Conservation (phyloP, 2,888 invertebrate genomes). For the Rhingia campestris region DNA sequence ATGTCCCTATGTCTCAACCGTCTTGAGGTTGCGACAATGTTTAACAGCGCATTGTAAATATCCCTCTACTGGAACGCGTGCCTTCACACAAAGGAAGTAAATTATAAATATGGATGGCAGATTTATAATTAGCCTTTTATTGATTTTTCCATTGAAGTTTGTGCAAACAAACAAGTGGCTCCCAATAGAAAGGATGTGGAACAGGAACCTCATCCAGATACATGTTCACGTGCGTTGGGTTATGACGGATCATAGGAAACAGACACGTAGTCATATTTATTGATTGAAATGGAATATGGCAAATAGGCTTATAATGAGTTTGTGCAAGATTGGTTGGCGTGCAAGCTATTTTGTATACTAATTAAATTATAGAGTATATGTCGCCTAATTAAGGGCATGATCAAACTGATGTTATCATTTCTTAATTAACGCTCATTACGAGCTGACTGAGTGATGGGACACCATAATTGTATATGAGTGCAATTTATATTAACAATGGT, state of each 20-base stretch:
- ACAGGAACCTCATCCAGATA: neutral
- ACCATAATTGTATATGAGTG: constrained; percentile 30
- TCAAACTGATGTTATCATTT: constrained; percentile 37
- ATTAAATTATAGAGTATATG: constrained; percentile 43
- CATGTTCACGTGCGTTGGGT: neutral
- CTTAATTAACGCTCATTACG: constrained; percentile 36
- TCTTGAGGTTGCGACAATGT: constrained; percentile 1
- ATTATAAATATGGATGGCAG: constrained; percentile 62
- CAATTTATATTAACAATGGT: constrained; percentile 20
- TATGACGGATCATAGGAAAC: neutral
- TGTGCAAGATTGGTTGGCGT: neutral
- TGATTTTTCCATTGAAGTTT: constrained; percentile 42
- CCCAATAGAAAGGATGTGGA: neutral
- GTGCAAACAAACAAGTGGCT: constrained; percentile 55
- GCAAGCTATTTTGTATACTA: neutral
- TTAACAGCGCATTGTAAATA: neutral
- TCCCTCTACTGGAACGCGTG: constrained; percentile 17
- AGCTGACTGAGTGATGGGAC: neutral
- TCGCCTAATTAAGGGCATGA: constrained; percentile 48
- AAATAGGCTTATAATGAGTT: neutral
- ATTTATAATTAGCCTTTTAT: constrained; percentile 65
- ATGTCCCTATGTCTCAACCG: constrained; percentile 20
- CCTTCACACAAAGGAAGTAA: constrained; percentile 40
- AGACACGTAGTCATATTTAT: constrained; percentile 29
- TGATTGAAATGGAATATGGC: constrained; percentile 1